Conservation (phyloP, 2,888 invertebrate species). For the Drosophila prolongata region DNA sequence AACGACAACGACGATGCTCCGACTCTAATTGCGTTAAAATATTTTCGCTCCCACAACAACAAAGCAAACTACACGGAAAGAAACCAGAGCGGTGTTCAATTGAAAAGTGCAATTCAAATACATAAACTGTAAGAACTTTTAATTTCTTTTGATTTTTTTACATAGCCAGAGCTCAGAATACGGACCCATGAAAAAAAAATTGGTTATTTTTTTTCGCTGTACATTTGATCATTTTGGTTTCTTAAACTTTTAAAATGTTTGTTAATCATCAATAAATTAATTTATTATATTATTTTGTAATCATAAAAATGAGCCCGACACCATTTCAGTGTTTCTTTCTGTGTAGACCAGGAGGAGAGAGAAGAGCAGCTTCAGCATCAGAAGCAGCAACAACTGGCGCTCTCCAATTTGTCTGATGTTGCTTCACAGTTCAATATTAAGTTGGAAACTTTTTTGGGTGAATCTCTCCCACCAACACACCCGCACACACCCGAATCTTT, state of each 20-base stretch:
- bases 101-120: background rate
- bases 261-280: too few species aligned
- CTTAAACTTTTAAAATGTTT: too few species aligned
- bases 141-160: too few species aligned
- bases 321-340: background rate
- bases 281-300: too few species aligned
- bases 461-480: constrained; percentile 33
- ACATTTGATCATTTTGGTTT: too few species aligned
- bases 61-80: constrained; percentile 22
- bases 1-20: constrained; percentile 60
- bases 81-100: background rate
- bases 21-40: constrained; percentile 82
- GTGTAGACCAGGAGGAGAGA: constrained; percentile 46
- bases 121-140: too few species aligned
- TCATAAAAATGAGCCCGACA: too few species aligned
- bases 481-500: constrained; percentile 31
- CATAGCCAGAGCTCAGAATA: too few species aligned
- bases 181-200: too few species aligned
- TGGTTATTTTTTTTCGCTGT: too few species aligned
- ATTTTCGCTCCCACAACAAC: constrained; percentile 74
- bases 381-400: constrained; percentile 51
- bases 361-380: constrained; percentile 29
- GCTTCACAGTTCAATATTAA: constrained; percentile 74
- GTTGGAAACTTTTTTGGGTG: constrained; percentile 63
- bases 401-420: constrained; percentile 71